Base-by-base conservation (phyloP, 2,888 invertebrate species). In the Catocala sponsa region DNA sequence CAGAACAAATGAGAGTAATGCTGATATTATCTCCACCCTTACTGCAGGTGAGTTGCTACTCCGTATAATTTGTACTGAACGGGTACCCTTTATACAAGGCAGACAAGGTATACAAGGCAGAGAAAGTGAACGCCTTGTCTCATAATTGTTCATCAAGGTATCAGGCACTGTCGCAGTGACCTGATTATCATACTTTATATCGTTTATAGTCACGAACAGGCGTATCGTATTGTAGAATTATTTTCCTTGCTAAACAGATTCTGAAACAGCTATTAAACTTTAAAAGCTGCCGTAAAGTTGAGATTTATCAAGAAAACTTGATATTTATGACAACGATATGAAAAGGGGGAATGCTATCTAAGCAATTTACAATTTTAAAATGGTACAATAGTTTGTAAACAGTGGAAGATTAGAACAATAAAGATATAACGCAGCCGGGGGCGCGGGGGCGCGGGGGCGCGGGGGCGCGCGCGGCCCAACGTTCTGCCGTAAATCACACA, bases 351-450 rank as follows among this genome's bases (percentile, higher is more conserved):
- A 48, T 57, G 55, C 43, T 70, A 67, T 78, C 78, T 59, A 33
- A 57, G 44, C 56, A 65, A 61, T 67, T 70, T 50, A 70, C 61
- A 65, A 62, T 69, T 78, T 75, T 64, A 74, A 72, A 76, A 78
- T 75, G 55, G 53, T 65, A 74, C 74, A 76, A 71, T 74, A 65
- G 68, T 74, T 76, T 76, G 76, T 74, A 76, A 78, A 76, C 72
- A 72, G 60, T 54, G 44, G 57, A 53, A 74, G 74, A 74, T 74
- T 69, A 66, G 53, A 63, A 74, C 76, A 73, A 81, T 81, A 79
- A 75, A 80, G 80, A 77, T 78, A 76, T 70, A 71, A 59, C 33
- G 51, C 53, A 52, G 68, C 56, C 69, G 54, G 55, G 63, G 70
- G 70, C 59, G 55, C 63, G 63, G n/a, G n/a, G n/a, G n/a, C n/a